Percentiles rank a stretch among this genome's conserved stretches.
phyloP scores from a whole-genome alignment of 2,797 vertebrate species.

The Ficedula albicollis region DNA sequence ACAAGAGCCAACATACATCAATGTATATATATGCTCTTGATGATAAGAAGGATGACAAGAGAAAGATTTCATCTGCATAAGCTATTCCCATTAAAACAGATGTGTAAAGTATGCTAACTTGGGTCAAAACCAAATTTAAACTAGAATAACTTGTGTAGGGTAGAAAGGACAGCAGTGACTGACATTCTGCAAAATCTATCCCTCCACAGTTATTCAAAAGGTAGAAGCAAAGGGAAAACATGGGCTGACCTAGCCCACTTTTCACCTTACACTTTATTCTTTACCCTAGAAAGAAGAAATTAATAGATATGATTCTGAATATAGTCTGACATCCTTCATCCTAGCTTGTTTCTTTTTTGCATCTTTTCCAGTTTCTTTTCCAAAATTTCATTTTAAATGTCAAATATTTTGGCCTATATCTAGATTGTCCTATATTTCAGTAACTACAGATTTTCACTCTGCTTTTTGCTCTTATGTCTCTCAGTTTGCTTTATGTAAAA shows the following conservation, averaged over 20 bases:
- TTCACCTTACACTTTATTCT: background rate
- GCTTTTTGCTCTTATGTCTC: background rate
- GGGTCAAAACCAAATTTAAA: background rate
- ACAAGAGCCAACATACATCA: background rate
- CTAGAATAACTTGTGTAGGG: background rate
- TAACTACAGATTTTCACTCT: background rate
- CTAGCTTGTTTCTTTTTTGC: background rate
- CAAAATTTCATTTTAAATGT: background rate
- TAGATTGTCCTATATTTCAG: background rate
- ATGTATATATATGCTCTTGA: background rate
- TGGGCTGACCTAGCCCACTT: background rate
- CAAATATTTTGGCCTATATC: background rate
- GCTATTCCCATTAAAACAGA: background rate
- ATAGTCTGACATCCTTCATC: background rate
- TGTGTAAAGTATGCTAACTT: background rate
- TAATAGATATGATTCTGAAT: background rate
- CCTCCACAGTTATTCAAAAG: background rate
- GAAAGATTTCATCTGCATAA: background rate
- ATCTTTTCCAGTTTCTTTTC: background rate
- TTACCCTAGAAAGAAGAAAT: background rate
- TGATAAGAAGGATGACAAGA: background rate
- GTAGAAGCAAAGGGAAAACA: background rate
- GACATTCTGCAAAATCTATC: background rate
- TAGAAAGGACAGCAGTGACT: background rate
- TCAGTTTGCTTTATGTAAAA: background rate